Evolutionary conservation across 2,888 invertebrate species (phyloP).

Genomic region (Arrhopalites spinosus): DNA sequence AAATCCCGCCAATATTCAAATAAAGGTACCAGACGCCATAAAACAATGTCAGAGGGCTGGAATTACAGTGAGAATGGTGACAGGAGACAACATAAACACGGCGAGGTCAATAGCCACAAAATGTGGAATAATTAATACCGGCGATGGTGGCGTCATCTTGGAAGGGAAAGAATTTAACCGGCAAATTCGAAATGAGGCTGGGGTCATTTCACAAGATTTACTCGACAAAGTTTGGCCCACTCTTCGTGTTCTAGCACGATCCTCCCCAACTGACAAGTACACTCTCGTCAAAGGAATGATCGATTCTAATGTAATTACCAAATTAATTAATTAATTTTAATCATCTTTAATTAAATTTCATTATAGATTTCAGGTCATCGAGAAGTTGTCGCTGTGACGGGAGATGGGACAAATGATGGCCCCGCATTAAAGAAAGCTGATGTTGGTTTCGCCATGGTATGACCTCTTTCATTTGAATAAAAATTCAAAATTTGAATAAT

Average conservation of each 20-base stretch:
- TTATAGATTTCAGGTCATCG: constrained; percentile 60
- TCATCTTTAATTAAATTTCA: no score
- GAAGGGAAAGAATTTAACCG: constrained; percentile 98
- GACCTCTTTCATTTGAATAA: no score
- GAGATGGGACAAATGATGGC: constrained; percentile 98
- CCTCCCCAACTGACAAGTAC: constrained; percentile 99
- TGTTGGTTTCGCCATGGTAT: constrained; percentile 9
- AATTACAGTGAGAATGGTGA: constrained; percentile 98
- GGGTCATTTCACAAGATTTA: constrained; percentile 89
- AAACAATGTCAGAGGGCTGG: constrained; percentile 94
- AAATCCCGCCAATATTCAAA: no score
- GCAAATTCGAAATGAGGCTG: constrained; percentile 82
- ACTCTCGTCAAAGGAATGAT: constrained; percentile 98
- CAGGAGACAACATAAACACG: constrained; percentile 98
- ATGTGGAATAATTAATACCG: constrained; percentile 92
- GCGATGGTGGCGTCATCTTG: constrained; percentile 90
- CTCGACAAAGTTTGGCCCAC: constrained; percentile 97
- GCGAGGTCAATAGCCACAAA: constrained; percentile 96
- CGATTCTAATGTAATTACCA: constrained; percentile 72
- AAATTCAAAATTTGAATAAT: no score
- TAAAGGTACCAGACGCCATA: constrained; percentile 82
- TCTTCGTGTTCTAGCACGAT: constrained; percentile 90
- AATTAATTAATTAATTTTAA: no score
- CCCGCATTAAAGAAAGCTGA: constrained; percentile 85
- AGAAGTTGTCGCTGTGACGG: constrained; percentile 98